These are phyloP conservation scores for Pyrrhia umbra DNA, from an alignment of 2,888 invertebrate genomes.

Conservation along the genomic window DNA sequence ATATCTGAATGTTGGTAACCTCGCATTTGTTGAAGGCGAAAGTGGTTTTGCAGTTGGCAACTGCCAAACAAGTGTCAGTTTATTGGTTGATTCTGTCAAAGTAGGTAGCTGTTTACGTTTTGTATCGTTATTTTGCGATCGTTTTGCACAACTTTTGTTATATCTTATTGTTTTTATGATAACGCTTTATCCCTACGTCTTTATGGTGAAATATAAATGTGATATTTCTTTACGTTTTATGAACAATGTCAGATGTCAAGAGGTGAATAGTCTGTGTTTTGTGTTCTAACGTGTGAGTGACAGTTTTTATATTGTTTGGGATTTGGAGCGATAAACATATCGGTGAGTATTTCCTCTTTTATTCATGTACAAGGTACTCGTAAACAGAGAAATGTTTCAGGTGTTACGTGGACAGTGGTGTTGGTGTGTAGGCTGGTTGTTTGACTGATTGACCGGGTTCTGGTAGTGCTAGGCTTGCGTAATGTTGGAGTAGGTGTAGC, in stretches of 20 bases:
- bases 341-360: conserved; percentile 83
- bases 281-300: conserved; percentile 87
- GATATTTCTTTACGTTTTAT: conserved; percentile 74
- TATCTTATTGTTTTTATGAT: conserved; percentile 86
- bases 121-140: conserved; percentile 89
- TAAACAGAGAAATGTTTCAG: conserved; percentile 58
- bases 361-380: conserved; percentile 60
- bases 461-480: conserved; percentile 72
- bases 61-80: conserved; percentile 76
- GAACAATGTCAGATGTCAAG: conserved; percentile 89
- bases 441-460: conserved; percentile 59
- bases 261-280: conserved; percentile 88
- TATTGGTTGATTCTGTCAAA: conserved; percentile 87
- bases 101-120: conserved; percentile 90
- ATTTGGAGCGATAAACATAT: conserved; percentile 87
- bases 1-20: conserved; percentile 61
- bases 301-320: conserved; percentile 88
- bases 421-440: conserved; percentile 51
- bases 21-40: conserved; percentile 74
- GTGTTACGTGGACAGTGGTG: conserved; percentile 65
- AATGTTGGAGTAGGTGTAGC: conserved; percentile 69
- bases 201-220: conserved; percentile 80
- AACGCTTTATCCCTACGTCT: conserved; percentile 79
- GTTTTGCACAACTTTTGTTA: conserved; percentile 88
- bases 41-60: conserved; percentile 83